Conservation (phyloP, 2,113 vertebrate species). For the Neopipo cinnamomea region DNA sequence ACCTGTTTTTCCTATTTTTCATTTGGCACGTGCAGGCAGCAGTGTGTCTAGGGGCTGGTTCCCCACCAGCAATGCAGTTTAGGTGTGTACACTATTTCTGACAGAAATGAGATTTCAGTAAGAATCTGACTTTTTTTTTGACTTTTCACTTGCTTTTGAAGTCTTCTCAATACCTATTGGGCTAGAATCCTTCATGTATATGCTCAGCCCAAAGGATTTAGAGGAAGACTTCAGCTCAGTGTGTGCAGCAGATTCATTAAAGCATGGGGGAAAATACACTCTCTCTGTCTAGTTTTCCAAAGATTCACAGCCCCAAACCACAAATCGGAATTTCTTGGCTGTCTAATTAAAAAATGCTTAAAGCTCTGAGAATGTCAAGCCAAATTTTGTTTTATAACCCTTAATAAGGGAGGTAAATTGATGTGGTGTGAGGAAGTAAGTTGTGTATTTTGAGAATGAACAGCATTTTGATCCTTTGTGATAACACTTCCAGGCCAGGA, state of each 20-base stretch:
- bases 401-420: not conserved
- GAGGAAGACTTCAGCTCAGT: not conserved
- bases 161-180: not conserved
- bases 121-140: not conserved
- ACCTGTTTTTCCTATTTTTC: not conserved
- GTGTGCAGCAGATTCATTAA: not conserved
- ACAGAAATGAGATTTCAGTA: not conserved
- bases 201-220: not conserved
- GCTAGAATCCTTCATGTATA: not conserved
- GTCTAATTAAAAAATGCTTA: constrained; percentile 29
- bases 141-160: constrained; percentile 1
- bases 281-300: not conserved
- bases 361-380: not conserved
- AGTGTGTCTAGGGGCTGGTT: not conserved
- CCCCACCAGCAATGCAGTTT: not conserved
- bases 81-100: not conserved
- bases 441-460: constrained; percentile 2
- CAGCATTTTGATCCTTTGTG: not conserved
- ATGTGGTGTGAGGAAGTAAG: not conserved
- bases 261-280: not conserved
- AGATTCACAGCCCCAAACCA: not conserved
- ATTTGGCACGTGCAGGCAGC: not conserved
- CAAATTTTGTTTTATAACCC: not conserved
- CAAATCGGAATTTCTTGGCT: not conserved
- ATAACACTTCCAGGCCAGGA: not conserved